phyloP scores from a whole-genome alignment of 2,888 invertebrate genomes.

The Phanerotoma sp. region DNA sequence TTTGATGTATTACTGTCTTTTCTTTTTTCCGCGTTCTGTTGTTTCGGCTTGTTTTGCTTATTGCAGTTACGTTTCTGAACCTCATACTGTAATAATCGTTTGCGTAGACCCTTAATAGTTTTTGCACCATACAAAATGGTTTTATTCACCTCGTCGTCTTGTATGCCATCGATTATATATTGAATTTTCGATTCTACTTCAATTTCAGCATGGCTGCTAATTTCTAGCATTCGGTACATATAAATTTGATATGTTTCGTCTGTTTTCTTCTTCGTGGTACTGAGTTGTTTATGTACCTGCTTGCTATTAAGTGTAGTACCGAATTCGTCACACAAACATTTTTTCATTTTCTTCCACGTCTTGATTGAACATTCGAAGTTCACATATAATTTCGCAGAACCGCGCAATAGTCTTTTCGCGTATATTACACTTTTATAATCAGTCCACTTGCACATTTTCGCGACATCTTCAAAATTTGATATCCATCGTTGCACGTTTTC shows the following conservation, averaged over 20 bases:
- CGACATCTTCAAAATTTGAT: no score
- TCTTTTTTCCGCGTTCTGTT: neutral
- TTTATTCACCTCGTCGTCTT: constrained; percentile 7
- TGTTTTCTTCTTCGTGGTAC: neutral
- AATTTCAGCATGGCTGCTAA: neutral
- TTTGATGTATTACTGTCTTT: neutral
- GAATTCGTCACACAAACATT: neutral
- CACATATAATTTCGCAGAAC: no score
- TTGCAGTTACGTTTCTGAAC: neutral
- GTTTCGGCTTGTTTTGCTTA: neutral
- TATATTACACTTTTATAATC: no score
- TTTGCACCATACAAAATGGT: neutral
- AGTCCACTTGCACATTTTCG: no score
- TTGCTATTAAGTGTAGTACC: neutral
- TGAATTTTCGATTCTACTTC: neutral
- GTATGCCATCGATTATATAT: constrained; percentile 9
- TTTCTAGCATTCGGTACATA: neutral
- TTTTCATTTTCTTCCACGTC: neutral
- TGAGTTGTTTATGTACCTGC: neutral
- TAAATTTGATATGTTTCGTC: constrained; percentile 5
- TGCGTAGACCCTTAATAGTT: neutral
- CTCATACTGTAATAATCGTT: neutral
- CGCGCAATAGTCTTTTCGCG: no score
- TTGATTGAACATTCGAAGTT: no score
- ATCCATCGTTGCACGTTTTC: no score